Evolutionary conservation across 2,888 invertebrate genomes (phyloP).

Genomic region (Chymomyza fuscimana): DNA sequence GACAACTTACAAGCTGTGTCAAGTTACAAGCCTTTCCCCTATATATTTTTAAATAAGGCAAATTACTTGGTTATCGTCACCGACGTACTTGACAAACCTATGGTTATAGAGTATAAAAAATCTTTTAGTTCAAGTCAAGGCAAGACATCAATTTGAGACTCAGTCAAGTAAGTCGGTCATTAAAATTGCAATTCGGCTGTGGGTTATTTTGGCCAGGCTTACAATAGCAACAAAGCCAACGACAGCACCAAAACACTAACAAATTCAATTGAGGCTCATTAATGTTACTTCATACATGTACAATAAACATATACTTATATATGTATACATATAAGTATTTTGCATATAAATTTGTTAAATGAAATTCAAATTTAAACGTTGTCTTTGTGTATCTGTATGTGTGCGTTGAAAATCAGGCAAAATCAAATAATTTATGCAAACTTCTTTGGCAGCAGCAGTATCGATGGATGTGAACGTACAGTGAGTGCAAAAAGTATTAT

Average conservation of each 20-base stretch:
- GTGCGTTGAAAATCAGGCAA: not conserved
- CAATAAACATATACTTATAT: too few species aligned
- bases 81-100: too few species aligned
- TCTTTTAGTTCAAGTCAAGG: not conserved
- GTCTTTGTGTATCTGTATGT: not conserved
- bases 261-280: slow-evolving; percentile 49
- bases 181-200: not conserved
- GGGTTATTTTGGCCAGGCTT: not conserved
- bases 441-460: slow-evolving; percentile 24
- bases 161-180: not conserved
- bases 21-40: too few species aligned
- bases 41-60: too few species aligned
- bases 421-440: slow-evolving; percentile 54
- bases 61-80: not conserved
- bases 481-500: slow-evolving; percentile 5
- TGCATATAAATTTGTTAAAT: slow-evolving; percentile 32
- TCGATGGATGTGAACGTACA: slow-evolving; percentile 16
- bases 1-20: too few species aligned
- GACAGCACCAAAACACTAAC: not conserved
- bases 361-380: slow-evolving; percentile 50
- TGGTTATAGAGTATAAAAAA: too few species aligned
- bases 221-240: not conserved
- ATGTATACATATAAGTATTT: slow-evolving; percentile 20
- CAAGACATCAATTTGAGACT: not conserved
- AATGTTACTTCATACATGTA: slow-evolving; percentile 21